Evolutionary conservation across 1,140 invertebrate genomes (phyloP).

Genomic region (Drosophila jambulina): DNA sequence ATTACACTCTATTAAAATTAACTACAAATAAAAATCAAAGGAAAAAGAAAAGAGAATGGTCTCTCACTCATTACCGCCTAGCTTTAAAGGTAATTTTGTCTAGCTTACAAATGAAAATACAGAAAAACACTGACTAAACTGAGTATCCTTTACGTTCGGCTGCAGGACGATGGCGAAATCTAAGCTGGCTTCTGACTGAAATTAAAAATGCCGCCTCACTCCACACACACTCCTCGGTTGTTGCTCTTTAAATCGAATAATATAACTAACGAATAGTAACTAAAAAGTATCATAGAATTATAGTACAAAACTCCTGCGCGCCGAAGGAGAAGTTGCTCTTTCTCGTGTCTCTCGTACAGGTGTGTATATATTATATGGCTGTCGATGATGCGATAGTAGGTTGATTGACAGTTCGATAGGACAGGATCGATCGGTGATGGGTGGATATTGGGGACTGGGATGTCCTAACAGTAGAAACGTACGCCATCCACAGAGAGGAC

Average conservation of each 20-base stretch:
- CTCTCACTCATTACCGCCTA: conserved; percentile 26
- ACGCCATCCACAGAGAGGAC: conserved; percentile 85
- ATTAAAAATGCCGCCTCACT: conserved; percentile 48
- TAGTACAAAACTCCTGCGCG: conserved; percentile 48
- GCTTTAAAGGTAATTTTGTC: conserved; percentile 15
- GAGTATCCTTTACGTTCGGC: conserved; percentile 66
- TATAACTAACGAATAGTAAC: conserved; percentile 38
- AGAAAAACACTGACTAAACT: conserved; percentile 65
- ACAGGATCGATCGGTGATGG: conserved; percentile 27
- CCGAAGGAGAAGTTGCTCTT: conserved; percentile 22
- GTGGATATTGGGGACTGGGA: conserved; percentile 29
- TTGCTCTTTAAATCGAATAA: conserved; percentile 51
- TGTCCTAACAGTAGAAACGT: conserved; percentile 84
- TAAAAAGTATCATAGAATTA: conserved; percentile 54
- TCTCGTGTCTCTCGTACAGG: conserved; percentile 1
- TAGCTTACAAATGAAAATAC: conserved; percentile 43
- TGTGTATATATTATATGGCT: conserved; percentile 54
- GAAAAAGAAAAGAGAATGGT: conserved; percentile 1
- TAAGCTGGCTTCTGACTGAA: conserved; percentile 72
- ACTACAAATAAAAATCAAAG: conserved; percentile 22
- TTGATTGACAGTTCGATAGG: conserved; percentile 41
- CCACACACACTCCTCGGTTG: conserved; percentile 3
- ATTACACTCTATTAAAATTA: conserved; percentile 35
- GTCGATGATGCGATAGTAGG: conserved; percentile 41
- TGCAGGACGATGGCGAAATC: conserved; percentile 33